Evolutionary conservation across 2,888 invertebrate genomes (phyloP).

Genomic region (Teinopalpus imperialis): DNA sequence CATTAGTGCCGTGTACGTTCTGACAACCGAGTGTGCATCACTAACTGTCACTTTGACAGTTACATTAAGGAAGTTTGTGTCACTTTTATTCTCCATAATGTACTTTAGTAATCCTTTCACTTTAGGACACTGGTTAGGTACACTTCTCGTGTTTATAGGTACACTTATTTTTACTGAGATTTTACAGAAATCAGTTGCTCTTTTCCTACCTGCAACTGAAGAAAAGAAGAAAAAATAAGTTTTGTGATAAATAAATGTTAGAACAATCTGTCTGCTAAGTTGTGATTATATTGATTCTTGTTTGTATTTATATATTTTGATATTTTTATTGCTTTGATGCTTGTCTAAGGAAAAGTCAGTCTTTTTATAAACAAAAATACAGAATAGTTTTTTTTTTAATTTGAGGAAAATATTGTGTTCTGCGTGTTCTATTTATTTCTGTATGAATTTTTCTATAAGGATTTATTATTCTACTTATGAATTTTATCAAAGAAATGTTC

Average conservation of each 20-base stretch:
- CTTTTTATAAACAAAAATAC: no score
- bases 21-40: slow-evolving; percentile 97
- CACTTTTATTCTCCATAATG: slow-evolving; percentile 95
- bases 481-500: no score
- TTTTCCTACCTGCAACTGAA: slow-evolving; percentile 50
- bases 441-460: no score
- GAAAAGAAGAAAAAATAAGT: slow-evolving; percentile 57
- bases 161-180: slow-evolving; percentile 96
- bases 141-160: slow-evolving; percentile 94
- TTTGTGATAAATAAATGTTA: slow-evolving; percentile 10
- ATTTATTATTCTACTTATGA: no score
- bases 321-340: slow-evolving; percentile 2
- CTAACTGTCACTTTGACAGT: slow-evolving; percentile 97
- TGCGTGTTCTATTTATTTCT: no score
- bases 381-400: no score
- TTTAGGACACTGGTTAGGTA: slow-evolving; percentile 94
- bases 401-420: no score
- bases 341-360: slow-evolving; percentile 4
- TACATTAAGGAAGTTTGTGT: slow-evolving; percentile 97
- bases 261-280: not conserved
- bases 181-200: slow-evolving; percentile 71
- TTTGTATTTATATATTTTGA: not conserved
- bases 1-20: slow-evolving; percentile 95
- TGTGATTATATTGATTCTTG: slow-evolving; percentile 2
- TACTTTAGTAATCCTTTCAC: slow-evolving; percentile 98